These are phyloP conservation scores for Nymphalis io DNA, from an alignment of 1,140 invertebrate species.

Conservation along the genomic window DNA sequence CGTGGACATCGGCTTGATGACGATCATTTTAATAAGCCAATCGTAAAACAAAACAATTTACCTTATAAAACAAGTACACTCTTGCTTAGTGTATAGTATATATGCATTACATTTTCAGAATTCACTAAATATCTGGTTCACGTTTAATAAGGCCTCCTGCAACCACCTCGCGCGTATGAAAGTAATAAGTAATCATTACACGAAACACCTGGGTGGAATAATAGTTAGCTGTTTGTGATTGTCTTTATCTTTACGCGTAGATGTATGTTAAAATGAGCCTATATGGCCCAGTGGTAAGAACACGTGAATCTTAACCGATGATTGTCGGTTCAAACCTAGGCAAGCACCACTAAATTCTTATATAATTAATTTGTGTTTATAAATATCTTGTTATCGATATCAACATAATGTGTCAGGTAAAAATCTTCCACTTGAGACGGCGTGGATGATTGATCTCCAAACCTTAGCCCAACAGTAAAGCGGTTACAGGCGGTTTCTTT, in stretches of 20 bases:
- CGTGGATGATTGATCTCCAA: no score
- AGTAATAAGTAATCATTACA: conserved; percentile 29
- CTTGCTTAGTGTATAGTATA: not conserved
- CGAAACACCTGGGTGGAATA: conserved; percentile 22
- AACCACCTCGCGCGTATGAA: conserved; percentile 14
- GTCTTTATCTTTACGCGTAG: conserved; percentile 13
- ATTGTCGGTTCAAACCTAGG: no score
- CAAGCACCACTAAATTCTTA: no score
- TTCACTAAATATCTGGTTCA: conserved; percentile 4
- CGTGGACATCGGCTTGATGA: not conserved
- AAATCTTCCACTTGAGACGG: no score
- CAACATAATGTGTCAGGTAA: no score
- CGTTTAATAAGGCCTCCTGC: conserved; percentile 19
- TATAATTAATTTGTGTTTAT: no score
- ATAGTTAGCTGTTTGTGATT: conserved; percentile 22
- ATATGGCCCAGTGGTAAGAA: not conserved
- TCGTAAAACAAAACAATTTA: no score
- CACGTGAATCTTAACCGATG: no score
- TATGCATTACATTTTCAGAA: not conserved
- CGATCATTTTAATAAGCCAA: no score
- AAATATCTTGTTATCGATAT: no score
- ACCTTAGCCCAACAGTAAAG: no score
- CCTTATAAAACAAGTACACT: not conserved
- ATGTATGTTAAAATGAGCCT: not conserved
- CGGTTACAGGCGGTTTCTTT: no score